Evolutionary conservation across 2,888 invertebrate genomes (phyloP).

Genomic region (Ferrisia virgata): DNA sequence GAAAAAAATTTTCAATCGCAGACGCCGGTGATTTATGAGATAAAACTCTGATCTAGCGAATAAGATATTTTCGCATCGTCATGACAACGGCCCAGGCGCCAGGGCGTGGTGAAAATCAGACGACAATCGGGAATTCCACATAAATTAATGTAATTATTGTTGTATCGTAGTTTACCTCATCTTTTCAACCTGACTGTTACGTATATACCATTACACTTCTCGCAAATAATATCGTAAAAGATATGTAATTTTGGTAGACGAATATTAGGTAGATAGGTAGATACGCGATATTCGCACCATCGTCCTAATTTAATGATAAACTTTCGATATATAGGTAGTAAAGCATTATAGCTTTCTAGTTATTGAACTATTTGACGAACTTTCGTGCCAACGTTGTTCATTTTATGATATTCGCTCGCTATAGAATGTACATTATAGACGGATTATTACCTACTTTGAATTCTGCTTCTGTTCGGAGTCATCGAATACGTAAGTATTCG

Average conservation of each 20-base stretch:
- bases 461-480: background rate
- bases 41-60: background rate
- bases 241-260: background rate
- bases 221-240: background rate
- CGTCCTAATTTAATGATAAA: background rate
- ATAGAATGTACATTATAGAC: too few species aligned
- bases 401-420: background rate
- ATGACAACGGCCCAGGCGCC: slow-evolving; percentile 17
- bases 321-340: slow-evolving; percentile 6
- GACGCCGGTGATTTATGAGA: background rate
- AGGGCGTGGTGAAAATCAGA: slow-evolving; percentile 17
- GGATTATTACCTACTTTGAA: background rate
- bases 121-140: slow-evolving; percentile 17
- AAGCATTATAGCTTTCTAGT: background rate
- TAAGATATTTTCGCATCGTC: background rate
- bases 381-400: background rate
- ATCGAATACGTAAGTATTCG: too few species aligned
- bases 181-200: background rate
- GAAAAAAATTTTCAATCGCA: background rate
- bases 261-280: too few species aligned
- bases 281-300: background rate
- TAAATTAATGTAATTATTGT: slow-evolving; percentile 5
- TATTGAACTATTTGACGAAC: slow-evolving; percentile 1
- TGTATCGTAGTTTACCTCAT: background rate
- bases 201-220: background rate